phyloP scores from a whole-genome alignment of 1,140 invertebrate genomes.

The Dinoponera quadriceps region DNA sequence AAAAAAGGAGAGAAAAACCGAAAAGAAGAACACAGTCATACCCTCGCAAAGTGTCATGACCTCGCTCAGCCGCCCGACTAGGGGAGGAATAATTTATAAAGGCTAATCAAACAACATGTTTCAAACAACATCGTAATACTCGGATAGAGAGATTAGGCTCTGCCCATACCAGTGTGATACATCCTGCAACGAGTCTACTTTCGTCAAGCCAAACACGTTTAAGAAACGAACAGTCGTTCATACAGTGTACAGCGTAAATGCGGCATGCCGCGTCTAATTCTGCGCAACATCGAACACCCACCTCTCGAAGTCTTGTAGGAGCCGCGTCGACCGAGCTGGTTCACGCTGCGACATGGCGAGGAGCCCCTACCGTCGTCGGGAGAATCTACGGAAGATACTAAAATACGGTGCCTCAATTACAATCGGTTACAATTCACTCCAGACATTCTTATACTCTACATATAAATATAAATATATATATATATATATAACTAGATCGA shows the following conservation, averaged over 20 bases:
- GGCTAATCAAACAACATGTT: conserved; percentile 70
- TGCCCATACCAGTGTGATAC: conserved; percentile 76
- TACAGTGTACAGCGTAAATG: conserved; percentile 14
- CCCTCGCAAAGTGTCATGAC: conserved; percentile 63
- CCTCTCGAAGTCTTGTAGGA: conserved; percentile 95
- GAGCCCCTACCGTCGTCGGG: conserved; percentile 92
- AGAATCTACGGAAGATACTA: conserved; percentile 90
- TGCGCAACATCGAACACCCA: conserved; percentile 84
- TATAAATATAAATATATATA: conserved; percentile 54
- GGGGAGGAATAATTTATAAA: conserved; percentile 64
- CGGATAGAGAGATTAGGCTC: conserved; percentile 60
- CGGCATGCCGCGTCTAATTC: conserved; percentile 27
- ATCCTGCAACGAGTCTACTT: conserved; percentile 75
- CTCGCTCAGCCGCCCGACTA: conserved; percentile 63
- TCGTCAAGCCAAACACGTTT: conserved; percentile 77
- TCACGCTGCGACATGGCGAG: conserved; percentile 89
- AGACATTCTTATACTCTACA: not conserved
- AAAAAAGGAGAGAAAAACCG: conserved; percentile 30
- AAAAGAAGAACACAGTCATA: conserved; percentile 68
- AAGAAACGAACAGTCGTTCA: conserved; percentile 62
- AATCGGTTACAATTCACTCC: conserved; percentile 71
- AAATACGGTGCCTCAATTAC: conserved; percentile 83
- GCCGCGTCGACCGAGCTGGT: conserved; percentile 90
- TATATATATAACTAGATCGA: not conserved
- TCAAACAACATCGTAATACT: conserved; percentile 68